These are phyloP conservation scores for Leguminivora glycinivorella DNA, from an alignment of 1,140 invertebrate genomes.

Conservation along the genomic window DNA sequence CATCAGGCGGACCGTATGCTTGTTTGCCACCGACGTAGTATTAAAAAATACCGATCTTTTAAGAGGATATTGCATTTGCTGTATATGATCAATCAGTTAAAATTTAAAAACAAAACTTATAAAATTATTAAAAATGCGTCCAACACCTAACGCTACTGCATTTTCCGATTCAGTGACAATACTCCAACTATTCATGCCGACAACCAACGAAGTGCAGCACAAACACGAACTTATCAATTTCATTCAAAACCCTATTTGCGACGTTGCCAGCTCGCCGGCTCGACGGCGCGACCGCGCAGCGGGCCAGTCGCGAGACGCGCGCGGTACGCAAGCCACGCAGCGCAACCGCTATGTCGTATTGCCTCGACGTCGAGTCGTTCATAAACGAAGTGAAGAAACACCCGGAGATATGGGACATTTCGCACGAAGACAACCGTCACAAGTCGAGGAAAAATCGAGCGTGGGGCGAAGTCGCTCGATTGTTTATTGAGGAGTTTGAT, in stretches of 20 bases:
- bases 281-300: conserved; percentile 37
- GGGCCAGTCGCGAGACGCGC: conserved; percentile 34
- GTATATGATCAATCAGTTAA: too few species aligned
- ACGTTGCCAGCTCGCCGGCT: conserved; percentile 44
- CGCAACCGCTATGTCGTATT: conserved; percentile 36
- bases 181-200: not conserved
- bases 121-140: not conserved
- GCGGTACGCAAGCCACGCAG: conserved; percentile 21
- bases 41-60: too few species aligned
- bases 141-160: not conserved
- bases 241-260: conserved; percentile 34
- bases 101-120: too few species aligned
- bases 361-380: conserved; percentile 54
- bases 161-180: not conserved
- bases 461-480: conserved; percentile 52
- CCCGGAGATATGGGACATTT: conserved; percentile 57
- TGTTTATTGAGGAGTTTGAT: conserved; percentile 56
- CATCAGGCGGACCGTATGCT: too few species aligned
- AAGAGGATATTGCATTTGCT: too few species aligned
- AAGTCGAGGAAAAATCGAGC: conserved; percentile 49
- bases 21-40: too few species aligned
- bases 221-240: conserved; percentile 30
- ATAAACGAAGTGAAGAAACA: conserved; percentile 61
- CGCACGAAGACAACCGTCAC: conserved; percentile 48
- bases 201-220: not conserved